Conservation (phyloP, 2,888 invertebrate species). For the Apamea sordens region DNA sequence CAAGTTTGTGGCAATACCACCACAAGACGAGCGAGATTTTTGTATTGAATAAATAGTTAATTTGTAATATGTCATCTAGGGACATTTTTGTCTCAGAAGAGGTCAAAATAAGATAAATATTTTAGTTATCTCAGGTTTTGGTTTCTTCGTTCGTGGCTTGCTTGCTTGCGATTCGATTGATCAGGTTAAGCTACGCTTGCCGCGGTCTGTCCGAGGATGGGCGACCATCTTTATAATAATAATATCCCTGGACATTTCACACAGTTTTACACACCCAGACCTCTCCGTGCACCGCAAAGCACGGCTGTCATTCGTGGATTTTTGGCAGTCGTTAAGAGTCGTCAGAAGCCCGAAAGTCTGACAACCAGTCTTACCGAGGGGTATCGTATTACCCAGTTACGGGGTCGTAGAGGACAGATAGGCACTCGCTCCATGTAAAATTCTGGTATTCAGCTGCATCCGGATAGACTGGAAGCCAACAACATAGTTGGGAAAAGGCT, state of each 20-base stretch:
- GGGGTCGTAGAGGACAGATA: background rate
- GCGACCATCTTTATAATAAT: background rate
- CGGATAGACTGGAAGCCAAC: background rate
- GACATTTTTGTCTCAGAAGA: background rate
- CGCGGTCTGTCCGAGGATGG: background rate
- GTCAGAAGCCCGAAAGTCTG: background rate
- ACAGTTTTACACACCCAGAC: background rate
- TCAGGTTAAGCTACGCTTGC: background rate
- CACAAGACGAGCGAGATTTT: constrained; percentile 22
- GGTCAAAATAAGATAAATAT: background rate
- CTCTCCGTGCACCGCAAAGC: background rate
- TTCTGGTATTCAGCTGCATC: background rate
- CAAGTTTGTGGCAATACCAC: constrained; percentile 45
- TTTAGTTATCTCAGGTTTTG: background rate
- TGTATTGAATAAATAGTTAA: constrained; percentile 11
- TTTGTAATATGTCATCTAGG: background rate
- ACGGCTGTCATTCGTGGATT: background rate
- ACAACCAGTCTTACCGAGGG: background rate
- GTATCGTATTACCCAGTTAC: background rate
- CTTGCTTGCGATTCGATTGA: background rate
- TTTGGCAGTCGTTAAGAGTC: background rate
- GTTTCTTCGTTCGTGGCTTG: background rate
- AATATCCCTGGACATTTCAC: no score
- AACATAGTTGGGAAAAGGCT: background rate
- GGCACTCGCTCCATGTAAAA: background rate